Base-by-base conservation (phyloP, 23 tunicate genomes). In the Halocynthia aurantium region DNA sequence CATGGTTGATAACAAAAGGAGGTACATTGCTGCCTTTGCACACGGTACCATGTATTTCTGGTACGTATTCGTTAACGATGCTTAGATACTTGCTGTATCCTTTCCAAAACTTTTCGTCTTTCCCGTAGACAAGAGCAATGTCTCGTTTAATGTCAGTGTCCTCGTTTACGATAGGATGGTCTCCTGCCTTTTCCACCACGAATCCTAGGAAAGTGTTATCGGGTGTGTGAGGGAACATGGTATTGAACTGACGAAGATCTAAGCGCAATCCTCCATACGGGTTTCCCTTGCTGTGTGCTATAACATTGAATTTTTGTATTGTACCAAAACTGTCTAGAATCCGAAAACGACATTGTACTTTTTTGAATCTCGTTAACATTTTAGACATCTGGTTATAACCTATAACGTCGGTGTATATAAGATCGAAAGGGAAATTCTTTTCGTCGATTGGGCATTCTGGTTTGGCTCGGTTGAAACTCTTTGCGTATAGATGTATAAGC, bases 171-270 rank as follows among this genome's bases (percentile, higher is more conserved):
- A 15, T 0, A 65, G 9, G 10, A 18, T 13, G 5, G 5, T 10
- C 11, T 21, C n/a, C 63, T 7, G 9, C 11, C 8, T 31, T 19
- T 57, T 92, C 98, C 53, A 85, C 83, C 5, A 92, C 98, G 69
- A 92, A 86, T 12, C 98, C 98, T 5, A 92, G 70, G 60, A 92
- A 92, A 7, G 98, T 92, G 72, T 92, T 92, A 69, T 92, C 98
- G 8, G 98, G 98, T 7, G 92, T 92, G 70, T 92, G 98, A 53
- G 98, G 81, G 6, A 63, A 77, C 81, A 62, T 22, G 15, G 73
- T 61, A 13, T 62, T 77, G 49, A 77, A 77, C 50, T 77, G 81
- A 10, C 10, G 53, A 2, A 64, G 64, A 7, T 74, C 56, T 7
- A 74, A 49, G 6, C 56, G 31, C 17, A 74, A 21, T 17, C 78